A percentile compares a stretch with the other conserved stretches of the same genome.
These are phyloP conservation scores for Tholera decimalis DNA, from an alignment of 2,888 invertebrate species.

Conservation along the genomic window DNA sequence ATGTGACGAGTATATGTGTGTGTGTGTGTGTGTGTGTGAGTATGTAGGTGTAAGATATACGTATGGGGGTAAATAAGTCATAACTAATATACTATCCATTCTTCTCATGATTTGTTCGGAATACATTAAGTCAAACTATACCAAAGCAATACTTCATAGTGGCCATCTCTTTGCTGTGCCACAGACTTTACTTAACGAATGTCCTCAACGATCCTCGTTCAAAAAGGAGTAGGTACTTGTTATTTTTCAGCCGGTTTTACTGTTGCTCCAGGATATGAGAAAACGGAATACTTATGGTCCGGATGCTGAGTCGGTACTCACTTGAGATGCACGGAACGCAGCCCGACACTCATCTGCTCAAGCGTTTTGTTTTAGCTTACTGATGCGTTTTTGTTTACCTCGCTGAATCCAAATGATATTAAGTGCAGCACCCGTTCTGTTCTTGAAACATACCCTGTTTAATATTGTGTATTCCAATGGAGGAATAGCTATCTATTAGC, in stretches of 20 bases:
- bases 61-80: too few species aligned
- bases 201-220: constrained; percentile 47
- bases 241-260: constrained; percentile 58
- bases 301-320: constrained; percentile 28
- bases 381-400: constrained; percentile 45
- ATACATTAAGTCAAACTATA: background rate
- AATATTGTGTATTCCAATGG: background rate
- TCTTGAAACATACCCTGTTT: background rate
- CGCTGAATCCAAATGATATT: constrained; percentile 26
- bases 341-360: background rate
- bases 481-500: background rate
- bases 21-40: too few species aligned
- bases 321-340: constrained; percentile 43
- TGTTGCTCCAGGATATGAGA: constrained; percentile 62
- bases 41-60: too few species aligned
- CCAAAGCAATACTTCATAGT: background rate
- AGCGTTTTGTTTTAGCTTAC: constrained; percentile 34
- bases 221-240: constrained; percentile 49
- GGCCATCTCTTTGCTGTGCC: background rate
- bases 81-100: too few species aligned
- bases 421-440: constrained; percentile 2
- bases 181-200: constrained; percentile 46
- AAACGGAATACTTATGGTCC: constrained; percentile 60
- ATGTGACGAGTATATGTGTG: too few species aligned
- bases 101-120: background rate